Conservation (phyloP, 2,888 invertebrate species). For the Andrena minutula region DNA sequence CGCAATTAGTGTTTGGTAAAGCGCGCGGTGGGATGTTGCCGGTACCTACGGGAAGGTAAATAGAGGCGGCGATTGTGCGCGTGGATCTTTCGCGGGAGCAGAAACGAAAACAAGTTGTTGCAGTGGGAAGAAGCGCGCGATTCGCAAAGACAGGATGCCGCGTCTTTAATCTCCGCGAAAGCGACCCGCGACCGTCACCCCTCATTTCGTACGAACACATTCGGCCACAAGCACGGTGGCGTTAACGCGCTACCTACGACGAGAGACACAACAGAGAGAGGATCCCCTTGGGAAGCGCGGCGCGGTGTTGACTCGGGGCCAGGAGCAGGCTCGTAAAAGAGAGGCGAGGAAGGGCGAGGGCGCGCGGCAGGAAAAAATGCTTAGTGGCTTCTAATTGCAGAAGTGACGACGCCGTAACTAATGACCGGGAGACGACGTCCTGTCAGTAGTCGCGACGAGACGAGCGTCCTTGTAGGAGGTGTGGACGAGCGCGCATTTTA, state of each 20-base stretch:
- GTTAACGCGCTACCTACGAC: constrained; percentile 37
- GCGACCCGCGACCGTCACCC: neutral
- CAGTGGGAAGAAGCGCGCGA: neutral
- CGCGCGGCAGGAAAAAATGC: constrained; percentile 59
- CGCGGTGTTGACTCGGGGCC: constrained; percentile 57
- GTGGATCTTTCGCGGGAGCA: neutral
- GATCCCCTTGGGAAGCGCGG: constrained; percentile 59
- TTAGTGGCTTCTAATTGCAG: constrained; percentile 83
- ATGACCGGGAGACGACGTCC: constrained; percentile 81
- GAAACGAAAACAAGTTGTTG: neutral
- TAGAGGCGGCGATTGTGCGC: too few species aligned
- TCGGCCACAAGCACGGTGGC: constrained; percentile 11
- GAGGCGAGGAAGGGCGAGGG: constrained; percentile 30
- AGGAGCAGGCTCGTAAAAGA: constrained; percentile 58
- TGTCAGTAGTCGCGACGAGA: constrained; percentile 78
- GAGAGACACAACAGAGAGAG: constrained; percentile 33
- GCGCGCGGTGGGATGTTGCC: too few species aligned
- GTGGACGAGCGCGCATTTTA: constrained; percentile 69
- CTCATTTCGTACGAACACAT: constrained; percentile 13
- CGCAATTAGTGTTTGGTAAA: too few species aligned
- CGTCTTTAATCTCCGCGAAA: neutral
- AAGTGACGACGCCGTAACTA: constrained; percentile 84
- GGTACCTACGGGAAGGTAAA: too few species aligned
- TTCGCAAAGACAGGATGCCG: neutral
- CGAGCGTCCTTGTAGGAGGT: constrained; percentile 72